Conservation (phyloP, 1,140 invertebrate genomes). For the Microplitis demolitor region DNA sequence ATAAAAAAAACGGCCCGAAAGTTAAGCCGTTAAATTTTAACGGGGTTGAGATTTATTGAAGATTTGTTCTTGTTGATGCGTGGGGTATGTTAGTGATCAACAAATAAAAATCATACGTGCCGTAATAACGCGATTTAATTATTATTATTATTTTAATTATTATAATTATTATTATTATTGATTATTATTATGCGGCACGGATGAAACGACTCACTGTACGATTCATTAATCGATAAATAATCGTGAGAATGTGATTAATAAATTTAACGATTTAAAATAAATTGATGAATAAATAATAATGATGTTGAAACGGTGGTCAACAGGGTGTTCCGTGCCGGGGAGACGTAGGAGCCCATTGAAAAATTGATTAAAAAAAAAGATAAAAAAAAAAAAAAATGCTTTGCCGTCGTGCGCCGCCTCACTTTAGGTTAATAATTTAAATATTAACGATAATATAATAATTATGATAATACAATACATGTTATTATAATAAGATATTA, state of each 20-base stretch:
- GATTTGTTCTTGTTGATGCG: not conserved
- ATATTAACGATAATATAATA: slow-evolving; percentile 52
- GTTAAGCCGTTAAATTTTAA: not conserved
- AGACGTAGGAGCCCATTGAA: slow-evolving; percentile 51
- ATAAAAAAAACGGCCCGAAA: not conserved
- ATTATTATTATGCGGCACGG: not conserved
- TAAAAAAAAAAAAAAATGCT: slow-evolving; percentile 47
- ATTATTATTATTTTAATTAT: not conserved
- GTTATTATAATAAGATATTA: slow-evolving; percentile 63
- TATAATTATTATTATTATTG: not conserved
- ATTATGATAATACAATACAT: slow-evolving; percentile 61
- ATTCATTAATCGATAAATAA: not conserved
- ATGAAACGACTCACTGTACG: slow-evolving; percentile 3
- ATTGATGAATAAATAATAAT: slow-evolving; percentile 7
- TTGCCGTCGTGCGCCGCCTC: slow-evolving; percentile 61
- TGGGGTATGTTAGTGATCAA: slow-evolving; percentile 1
- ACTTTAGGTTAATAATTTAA: slow-evolving; percentile 63
- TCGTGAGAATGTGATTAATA: slow-evolving; percentile 13
- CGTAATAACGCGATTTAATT: not conserved
- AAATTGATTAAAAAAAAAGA: slow-evolving; percentile 20
- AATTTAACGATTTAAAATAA: not conserved
- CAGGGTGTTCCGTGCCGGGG: slow-evolving; percentile 60
- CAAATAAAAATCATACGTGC: not conserved
- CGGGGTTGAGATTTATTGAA: too few relatives aligned
- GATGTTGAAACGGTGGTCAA: slow-evolving; percentile 44